phyloP scores from a whole-genome alignment of 2,888 invertebrate species.

The Lasioglossum figueresi region DNA sequence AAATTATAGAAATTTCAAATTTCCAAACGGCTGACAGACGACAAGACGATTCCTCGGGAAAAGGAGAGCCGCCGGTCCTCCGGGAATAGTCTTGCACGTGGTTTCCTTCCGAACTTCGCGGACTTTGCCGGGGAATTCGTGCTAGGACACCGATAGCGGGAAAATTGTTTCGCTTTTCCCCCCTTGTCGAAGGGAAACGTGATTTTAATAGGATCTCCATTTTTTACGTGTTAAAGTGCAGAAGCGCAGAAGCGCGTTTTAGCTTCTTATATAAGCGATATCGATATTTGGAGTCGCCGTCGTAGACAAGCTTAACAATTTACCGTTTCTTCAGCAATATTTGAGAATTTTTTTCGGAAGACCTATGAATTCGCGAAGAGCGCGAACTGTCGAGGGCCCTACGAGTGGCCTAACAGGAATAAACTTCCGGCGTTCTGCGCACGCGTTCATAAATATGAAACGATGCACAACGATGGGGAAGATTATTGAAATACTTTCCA shows the following conservation, averaged over 20 bases:
- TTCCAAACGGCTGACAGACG: conserved; percentile 65
- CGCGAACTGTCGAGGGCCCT: background rate
- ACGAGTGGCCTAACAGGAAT: background rate
- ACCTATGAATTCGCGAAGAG: too few relatives aligned
- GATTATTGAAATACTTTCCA: conserved; percentile 2
- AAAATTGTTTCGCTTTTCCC: conserved; percentile 4
- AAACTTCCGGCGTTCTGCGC: background rate
- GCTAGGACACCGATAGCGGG: background rate
- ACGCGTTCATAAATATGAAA: background rate
- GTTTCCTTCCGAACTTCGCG: background rate
- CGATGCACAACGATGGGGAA: conserved; percentile 3
- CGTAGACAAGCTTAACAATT: too few relatives aligned
- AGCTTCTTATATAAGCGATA: too few relatives aligned
- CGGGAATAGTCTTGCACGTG: conserved; percentile 2
- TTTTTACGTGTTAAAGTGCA: background rate
- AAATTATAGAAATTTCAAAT: conserved; percentile 79
- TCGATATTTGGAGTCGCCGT: too few relatives aligned
- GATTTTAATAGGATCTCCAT: background rate
- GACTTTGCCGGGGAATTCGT: background rate
- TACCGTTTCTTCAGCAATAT: too few relatives aligned
- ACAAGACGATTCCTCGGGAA: conserved; percentile 43
- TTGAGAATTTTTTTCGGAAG: too few relatives aligned
- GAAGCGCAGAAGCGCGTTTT: too few relatives aligned
- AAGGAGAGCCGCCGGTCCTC: conserved; percentile 3
- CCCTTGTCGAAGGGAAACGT: background rate